A percentile compares a stretch with the other conserved stretches of the same genome.
phyloP scores from a whole-genome alignment of 2,113 vertebrate genomes.

The Hystrix cristata region DNA sequence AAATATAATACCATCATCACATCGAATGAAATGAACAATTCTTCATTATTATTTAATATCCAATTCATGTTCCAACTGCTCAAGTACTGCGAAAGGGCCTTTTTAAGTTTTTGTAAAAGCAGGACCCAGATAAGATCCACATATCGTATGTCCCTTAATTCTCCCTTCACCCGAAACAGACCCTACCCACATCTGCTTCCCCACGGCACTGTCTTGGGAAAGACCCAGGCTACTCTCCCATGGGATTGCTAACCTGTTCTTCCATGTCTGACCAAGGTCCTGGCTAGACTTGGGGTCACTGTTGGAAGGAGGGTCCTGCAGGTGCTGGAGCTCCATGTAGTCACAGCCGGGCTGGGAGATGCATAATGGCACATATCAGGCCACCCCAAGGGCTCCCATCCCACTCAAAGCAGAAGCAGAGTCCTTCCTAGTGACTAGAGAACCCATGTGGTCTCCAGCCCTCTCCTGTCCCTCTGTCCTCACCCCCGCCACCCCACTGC shows the following conservation, averaged over 20 bases:
- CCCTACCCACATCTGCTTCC: accelerated
- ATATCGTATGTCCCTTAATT: not conserved
- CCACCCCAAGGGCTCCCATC: not conserved
- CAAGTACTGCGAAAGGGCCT: not conserved
- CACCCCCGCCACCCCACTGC: too few species aligned
- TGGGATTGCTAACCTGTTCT: not conserved
- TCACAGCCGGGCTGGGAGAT: not conserved
- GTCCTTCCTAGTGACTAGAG: not conserved
- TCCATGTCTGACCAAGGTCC: not conserved
- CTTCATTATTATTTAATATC: not conserved
- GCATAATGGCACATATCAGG: not conserved
- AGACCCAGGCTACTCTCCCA: not conserved
- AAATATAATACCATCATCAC: not conserved
- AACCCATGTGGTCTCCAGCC: not conserved
- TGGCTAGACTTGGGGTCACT: not conserved
- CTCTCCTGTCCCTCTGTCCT: not conserved
- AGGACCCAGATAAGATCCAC: not conserved
- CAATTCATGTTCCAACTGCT: not conserved
- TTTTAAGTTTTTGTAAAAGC: not conserved
- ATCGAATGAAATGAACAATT: conserved; percentile 11
- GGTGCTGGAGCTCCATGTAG: not conserved
- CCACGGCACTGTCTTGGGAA: accelerated
- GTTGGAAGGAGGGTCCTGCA: not conserved
- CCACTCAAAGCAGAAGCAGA: not conserved
- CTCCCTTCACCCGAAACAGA: not conserved